phyloP scores from a whole-genome alignment of 1,140 invertebrate genomes.

The Drosophila funebris region DNA sequence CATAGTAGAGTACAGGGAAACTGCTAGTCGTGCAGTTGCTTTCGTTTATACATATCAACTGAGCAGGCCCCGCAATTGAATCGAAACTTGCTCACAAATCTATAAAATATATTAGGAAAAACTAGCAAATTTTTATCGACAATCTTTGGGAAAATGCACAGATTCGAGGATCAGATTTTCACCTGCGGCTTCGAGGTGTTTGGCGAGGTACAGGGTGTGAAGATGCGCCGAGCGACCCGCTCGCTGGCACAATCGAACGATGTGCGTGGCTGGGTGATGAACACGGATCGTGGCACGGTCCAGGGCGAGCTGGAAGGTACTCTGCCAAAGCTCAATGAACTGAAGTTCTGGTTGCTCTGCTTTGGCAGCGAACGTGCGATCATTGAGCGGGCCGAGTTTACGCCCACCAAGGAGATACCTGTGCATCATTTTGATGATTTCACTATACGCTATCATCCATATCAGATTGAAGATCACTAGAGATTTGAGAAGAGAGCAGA shows the following conservation, averaged over 20 bases:
- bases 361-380: constrained; percentile 87
- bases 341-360: constrained; percentile 87
- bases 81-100: background rate
- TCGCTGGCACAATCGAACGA: constrained; percentile 85
- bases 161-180: constrained; percentile 47
- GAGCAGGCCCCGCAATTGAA: background rate
- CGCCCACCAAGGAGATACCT: constrained; percentile 62
- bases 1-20: background rate
- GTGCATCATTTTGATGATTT: constrained; percentile 51
- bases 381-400: constrained; percentile 87
- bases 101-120: background rate
- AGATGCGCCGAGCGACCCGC: constrained; percentile 86
- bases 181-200: constrained; percentile 85
- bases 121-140: background rate
- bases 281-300: constrained; percentile 87
- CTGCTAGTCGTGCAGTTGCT: background rate
- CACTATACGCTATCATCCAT: constrained; percentile 45
- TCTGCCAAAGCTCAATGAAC: constrained; percentile 84
- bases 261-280: constrained; percentile 88
- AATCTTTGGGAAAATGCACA: constrained; percentile 7
- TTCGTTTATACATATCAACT: background rate
- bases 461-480: background rate
- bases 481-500: background rate
- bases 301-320: constrained; percentile 87
- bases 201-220: constrained; percentile 86